These are phyloP conservation scores for Belonocnema kinseyi DNA, from an alignment of 1,140 invertebrate species.

Conservation along the genomic window DNA sequence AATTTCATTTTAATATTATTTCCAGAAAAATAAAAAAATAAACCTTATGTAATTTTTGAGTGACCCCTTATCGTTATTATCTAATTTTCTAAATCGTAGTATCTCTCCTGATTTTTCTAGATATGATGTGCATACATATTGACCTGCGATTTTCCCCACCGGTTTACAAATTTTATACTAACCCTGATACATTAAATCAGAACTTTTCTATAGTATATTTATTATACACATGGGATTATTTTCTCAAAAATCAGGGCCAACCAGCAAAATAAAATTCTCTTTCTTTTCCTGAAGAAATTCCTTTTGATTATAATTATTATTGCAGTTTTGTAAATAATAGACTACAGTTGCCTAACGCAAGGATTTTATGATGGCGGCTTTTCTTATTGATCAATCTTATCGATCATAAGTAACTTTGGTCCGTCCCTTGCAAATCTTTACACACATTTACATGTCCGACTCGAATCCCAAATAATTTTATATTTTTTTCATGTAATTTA, in stretches of 20 bases:
- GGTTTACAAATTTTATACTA: constrained; percentile 19
- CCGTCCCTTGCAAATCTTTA: constrained; percentile 31
- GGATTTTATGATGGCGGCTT: constrained; percentile 17
- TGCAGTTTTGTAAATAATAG: constrained; percentile 15
- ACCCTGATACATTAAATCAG: background rate
- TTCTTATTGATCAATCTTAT: constrained; percentile 14
- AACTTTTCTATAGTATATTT: background rate
- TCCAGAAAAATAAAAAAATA: too few species aligned
- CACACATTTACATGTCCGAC: constrained; percentile 23
- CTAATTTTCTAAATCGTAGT: background rate
- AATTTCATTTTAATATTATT: too few species aligned
- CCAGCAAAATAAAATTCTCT: constrained; percentile 2
- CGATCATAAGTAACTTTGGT: background rate
- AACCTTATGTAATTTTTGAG: too few species aligned
- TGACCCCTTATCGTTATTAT: background rate
- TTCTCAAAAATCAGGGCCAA: background rate
- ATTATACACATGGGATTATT: background rate
- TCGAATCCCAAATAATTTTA: background rate
- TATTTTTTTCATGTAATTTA: background rate
- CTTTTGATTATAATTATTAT: constrained; percentile 32
- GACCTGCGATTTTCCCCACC: constrained; percentile 58
- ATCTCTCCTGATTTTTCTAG: constrained; percentile 41
- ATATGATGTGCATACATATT: constrained; percentile 64
- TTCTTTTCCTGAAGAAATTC: constrained; percentile 6
- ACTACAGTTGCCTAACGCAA: constrained; percentile 27